phyloP scores from a whole-genome alignment of 2,797 vertebrate genomes.

The Naso thynnoides region DNA sequence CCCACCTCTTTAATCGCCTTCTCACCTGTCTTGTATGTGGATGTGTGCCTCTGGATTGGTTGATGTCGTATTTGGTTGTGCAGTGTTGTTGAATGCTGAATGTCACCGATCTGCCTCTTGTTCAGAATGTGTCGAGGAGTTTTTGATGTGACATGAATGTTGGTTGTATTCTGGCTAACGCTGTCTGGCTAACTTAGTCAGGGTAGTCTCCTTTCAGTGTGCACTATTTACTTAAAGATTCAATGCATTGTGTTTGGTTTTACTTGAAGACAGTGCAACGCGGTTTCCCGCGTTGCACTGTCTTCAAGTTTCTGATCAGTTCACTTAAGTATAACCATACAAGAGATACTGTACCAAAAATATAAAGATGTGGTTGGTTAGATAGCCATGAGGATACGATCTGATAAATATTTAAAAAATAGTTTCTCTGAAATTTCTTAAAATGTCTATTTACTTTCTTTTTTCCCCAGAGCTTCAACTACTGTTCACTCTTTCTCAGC shows the following conservation, averaged over 20 bases:
- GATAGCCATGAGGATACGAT: neutral
- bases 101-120: constrained; percentile 73
- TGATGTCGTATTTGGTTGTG: constrained; percentile 84
- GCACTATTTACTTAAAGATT: neutral
- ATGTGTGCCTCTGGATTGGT: constrained; percentile 77
- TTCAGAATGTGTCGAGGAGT: constrained; percentile 67
- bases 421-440: neutral
- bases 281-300: too few relatives aligned
- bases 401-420: neutral
- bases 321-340: neutral
- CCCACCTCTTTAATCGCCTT: constrained; percentile 68
- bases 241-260: neutral
- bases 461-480: neutral
- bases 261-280: neutral
- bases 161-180: constrained; percentile 52
- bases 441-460: neutral
- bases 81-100: constrained; percentile 80
- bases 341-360: constrained; percentile 2
- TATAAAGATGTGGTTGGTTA: neutral
- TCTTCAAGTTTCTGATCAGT: neutral
- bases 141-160: constrained; percentile 62
- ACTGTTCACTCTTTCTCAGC: neutral
- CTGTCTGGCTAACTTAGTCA: constrained; percentile 49
- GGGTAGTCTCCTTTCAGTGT: constrained; percentile 58
- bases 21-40: constrained; percentile 81